phyloP scores from a whole-genome alignment of 2,888 invertebrate species.

The Dusona sp. region DNA sequence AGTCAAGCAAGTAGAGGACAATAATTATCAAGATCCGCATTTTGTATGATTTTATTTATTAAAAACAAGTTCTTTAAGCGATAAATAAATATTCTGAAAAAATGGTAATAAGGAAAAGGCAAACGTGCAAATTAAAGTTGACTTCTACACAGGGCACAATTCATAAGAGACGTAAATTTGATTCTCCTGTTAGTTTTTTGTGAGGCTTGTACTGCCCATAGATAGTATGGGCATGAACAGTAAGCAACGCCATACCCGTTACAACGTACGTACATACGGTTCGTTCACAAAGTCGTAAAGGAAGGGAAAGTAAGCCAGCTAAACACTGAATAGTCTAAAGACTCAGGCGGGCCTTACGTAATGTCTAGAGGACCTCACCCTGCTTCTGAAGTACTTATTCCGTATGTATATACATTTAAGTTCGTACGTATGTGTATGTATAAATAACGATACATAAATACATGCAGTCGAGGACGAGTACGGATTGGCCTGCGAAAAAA shows the following conservation, averaged over 20 bases:
- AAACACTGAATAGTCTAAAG: constrained; percentile 71
- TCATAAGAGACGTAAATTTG: neutral
- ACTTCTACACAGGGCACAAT: neutral
- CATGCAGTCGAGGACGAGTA: constrained; percentile 13
- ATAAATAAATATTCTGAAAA: neutral
- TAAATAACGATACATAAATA: constrained; percentile 23
- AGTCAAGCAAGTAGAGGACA: no score
- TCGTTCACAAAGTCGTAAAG: constrained; percentile 77
- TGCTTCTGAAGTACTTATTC: constrained; percentile 52
- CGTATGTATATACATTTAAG: constrained; percentile 12
- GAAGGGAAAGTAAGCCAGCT: constrained; percentile 83
- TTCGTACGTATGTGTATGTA: neutral
- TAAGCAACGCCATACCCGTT: constrained; percentile 52
- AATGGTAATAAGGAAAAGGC: neutral
- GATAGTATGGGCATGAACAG: constrained; percentile 40
- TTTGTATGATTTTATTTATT: no score
- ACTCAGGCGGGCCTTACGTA: constrained; percentile 77
- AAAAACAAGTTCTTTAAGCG: no score
- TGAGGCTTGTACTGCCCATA: constrained; percentile 53
- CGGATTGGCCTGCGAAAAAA: neutral
- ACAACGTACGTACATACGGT: constrained; percentile 48
- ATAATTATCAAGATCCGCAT: no score
- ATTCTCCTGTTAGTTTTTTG: constrained; percentile 54
- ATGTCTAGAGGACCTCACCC: constrained; percentile 69
- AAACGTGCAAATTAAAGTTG: neutral